These are phyloP conservation scores for Equus przewalskii DNA, from an alignment of 2,113 vertebrate genomes.

Conservation along the genomic window DNA sequence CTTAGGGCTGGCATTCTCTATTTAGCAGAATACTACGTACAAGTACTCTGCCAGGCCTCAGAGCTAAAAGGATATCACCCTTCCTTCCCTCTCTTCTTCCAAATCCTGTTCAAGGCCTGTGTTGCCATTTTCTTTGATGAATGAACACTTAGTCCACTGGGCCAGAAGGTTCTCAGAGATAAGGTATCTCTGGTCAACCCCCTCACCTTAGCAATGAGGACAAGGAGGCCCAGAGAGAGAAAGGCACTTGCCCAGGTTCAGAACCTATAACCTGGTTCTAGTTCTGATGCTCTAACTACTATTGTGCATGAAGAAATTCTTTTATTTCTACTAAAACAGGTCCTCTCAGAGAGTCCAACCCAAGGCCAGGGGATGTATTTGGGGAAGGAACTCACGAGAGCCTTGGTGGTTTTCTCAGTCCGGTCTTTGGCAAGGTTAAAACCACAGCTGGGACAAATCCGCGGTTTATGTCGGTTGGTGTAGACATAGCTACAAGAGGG, in stretches of 20 bases:
- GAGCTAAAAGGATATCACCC: not conserved
- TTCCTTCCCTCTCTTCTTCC: not conserved
- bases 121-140: not conserved
- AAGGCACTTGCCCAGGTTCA: not conserved
- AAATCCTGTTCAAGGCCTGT: not conserved
- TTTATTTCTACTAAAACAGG: not conserved
- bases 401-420: slow-evolving; percentile 89
- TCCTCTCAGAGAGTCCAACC: not conserved
- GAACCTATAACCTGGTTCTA: not conserved
- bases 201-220: not conserved
- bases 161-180: not conserved
- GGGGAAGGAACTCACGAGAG: slow-evolving; percentile 84
- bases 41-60: not conserved
- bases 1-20: not conserved
- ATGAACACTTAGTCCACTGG: not conserved
- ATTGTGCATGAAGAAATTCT: not conserved
- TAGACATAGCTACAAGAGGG: slow-evolving; percentile 95
- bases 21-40: not conserved
- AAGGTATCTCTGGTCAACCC: not conserved
- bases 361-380: not conserved
- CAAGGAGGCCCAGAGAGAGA: not conserved
- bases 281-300: not conserved
- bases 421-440: slow-evolving; percentile 94
- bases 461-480: slow-evolving; percentile 98
- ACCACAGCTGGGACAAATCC: slow-evolving; percentile 95